A percentile compares a stretch with the other conserved stretches of the same genome.
Conservation (phyloP, 2,888 invertebrate genomes). For the Diaprepes abbreviatus region DNA sequence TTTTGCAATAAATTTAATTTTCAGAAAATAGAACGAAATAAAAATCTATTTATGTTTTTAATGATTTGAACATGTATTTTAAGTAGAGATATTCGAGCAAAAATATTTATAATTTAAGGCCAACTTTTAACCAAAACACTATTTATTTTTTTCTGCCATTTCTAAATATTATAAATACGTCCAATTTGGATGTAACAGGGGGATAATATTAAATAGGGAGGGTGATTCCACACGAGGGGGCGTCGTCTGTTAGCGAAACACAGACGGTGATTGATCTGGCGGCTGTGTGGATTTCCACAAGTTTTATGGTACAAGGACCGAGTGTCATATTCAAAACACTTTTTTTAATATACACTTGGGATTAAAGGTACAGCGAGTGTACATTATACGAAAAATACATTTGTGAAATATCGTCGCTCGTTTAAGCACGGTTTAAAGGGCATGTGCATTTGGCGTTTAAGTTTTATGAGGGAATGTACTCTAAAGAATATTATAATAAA, state of each 20-base stretch:
- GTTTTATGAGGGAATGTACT: background rate
- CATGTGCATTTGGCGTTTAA: slow-evolving; percentile 6
- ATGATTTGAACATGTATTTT: no score
- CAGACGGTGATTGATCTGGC: slow-evolving; percentile 26
- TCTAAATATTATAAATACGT: background rate
- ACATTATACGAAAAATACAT: slow-evolving; percentile 11
- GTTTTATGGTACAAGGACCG: slow-evolving; percentile 19
- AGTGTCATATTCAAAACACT: slow-evolving; percentile 27
- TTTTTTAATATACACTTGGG: slow-evolving; percentile 21
- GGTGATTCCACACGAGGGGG: slow-evolving; percentile 13
- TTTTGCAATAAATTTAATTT: no score
- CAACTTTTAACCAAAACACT: no score
- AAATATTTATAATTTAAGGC: no score
- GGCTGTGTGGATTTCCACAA: slow-evolving; percentile 20
- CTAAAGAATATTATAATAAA: no score
- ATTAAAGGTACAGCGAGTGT: slow-evolving; percentile 6
- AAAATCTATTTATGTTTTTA: no score
- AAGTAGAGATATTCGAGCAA: no score
- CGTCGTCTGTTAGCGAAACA: slow-evolving; percentile 19
- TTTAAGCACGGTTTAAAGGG: slow-evolving; percentile 14
- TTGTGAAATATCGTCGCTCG: slow-evolving; percentile 4
- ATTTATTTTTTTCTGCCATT: background rate
- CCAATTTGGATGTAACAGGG: background rate
- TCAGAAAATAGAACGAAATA: no score
- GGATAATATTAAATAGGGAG: slow-evolving; percentile 8